Evolutionary conservation across 2,888 invertebrate species (phyloP).

Genomic region (Malthinus seriepunctatus): DNA sequence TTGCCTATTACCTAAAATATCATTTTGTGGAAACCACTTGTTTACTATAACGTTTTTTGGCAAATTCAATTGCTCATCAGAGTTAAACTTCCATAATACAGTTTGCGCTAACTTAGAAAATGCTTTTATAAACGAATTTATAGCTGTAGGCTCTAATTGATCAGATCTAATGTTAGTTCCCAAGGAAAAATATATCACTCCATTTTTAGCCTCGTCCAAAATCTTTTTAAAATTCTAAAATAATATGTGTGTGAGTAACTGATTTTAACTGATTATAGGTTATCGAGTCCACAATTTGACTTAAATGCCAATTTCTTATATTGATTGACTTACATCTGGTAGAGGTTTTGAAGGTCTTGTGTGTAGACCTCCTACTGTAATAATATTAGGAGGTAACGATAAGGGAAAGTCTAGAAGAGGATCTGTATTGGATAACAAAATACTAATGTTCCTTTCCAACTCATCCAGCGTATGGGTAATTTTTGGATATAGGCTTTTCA

Average conservation of each 20-base stretch:
- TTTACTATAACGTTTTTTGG: constrained; percentile 49
- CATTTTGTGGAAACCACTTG: constrained; percentile 53
- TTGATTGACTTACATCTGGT: neutral
- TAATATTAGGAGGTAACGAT: neutral
- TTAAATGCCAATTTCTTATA: neutral
- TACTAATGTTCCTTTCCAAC: neutral
- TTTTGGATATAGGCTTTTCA: neutral
- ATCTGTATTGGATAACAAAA: neutral
- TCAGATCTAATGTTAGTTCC: constrained; percentile 47
- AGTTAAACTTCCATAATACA: constrained; percentile 19
- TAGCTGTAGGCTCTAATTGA: constrained; percentile 36
- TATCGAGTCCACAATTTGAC: too few species aligned
- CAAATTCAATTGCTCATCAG: constrained; percentile 36
- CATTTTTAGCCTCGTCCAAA: constrained; percentile 44
- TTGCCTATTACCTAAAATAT: constrained; percentile 44
- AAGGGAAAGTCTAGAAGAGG: constrained; percentile 8
- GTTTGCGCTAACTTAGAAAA: neutral
- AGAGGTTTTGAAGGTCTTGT: neutral
- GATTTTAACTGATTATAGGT: too few species aligned
- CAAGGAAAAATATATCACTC: constrained; percentile 49
- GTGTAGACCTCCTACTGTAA: neutral
- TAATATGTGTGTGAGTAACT: too few species aligned
- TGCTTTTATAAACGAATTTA: neutral
- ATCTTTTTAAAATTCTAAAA: constrained; percentile 25
- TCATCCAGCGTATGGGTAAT: neutral